Base-by-base conservation (phyloP, 2,797 vertebrate genomes). In the Tokudaia tokunoshimensis region DNA sequence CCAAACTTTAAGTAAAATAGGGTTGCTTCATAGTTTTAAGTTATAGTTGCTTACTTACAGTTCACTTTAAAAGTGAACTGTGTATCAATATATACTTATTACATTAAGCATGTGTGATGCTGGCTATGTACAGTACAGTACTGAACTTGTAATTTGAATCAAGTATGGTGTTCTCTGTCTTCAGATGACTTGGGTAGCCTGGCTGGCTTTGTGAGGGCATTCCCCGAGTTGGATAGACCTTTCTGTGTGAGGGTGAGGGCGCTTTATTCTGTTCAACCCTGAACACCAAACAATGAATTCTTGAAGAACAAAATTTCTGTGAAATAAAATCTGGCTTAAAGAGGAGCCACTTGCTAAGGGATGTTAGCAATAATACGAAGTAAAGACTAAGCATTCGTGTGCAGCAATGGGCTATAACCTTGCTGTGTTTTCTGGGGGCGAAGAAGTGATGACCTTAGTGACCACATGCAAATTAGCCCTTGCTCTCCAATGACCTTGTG, bases 81-180 rank as follows among this genome's bases (percentile, higher is more conserved):
- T 31, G 17, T 94, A 29, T 91, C 87, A 94, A 96, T 95, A 94
- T 83, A 91, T 93, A 94, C 95, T 97, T 96, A 97, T 96, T 97
- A 67, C 78, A 17, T 97, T 92, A 97, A 96, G 97, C 92, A 70
- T 98, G 95, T 95, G 59, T 95, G 92, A 96, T 98, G 96, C 91
- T 84, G 76, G 57, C 87, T 61, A 37, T 93, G 97, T 97, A 98
- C 98, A 98, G 97, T 98, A 98, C n/a, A 98, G 92, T 98, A 98
- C 97, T 98, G 98, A 96, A 80, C 50, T 72, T 94, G 92, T 97
- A 97, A 97, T 98, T 96, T 97, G 94, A 97, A 97, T 94, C 92
- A 94, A 96, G 96, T 96, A 67, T 55, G 6, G 52, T 90, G 24
- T 82, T 91, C 57, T 86, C 59, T 94, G 63, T 78, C 85, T 81